phyloP scores from a whole-genome alignment of 2,888 invertebrate genomes.

The Harpalus rufipes region DNA sequence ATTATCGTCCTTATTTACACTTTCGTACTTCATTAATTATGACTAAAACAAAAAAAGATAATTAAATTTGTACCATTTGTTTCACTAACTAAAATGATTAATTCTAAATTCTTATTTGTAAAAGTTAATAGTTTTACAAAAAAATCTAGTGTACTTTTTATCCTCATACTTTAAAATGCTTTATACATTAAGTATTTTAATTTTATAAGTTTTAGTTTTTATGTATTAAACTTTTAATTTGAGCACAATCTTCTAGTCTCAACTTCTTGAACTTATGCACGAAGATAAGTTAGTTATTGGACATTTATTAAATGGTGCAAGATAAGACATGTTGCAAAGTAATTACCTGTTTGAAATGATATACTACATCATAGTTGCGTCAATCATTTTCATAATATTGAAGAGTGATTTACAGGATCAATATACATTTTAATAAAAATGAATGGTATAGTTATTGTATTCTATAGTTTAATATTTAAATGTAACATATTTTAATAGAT shows the following conservation, averaged over 20 bases:
- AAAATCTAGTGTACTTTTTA: not conserved
- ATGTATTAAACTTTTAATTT: constrained; percentile 1
- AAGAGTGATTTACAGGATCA: too few species aligned
- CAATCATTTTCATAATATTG: too few species aligned
- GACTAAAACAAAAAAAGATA: not conserved
- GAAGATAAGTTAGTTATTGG: not conserved
- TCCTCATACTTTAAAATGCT: not conserved
- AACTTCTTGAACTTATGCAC: not conserved
- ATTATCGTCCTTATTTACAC: not conserved
- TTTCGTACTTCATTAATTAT: not conserved
- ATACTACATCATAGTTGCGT: too few species aligned
- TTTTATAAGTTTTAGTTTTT: not conserved
- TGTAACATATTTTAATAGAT: too few species aligned
- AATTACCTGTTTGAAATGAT: not conserved
- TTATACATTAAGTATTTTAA: not conserved
- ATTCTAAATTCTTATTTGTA: not conserved
- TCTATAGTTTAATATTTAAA: too few species aligned
- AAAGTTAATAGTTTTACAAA: not conserved
- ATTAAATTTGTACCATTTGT: not conserved
- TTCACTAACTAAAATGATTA: not conserved
- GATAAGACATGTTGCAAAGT: not conserved
- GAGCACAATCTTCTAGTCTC: not conserved
- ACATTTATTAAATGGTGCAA: not conserved
- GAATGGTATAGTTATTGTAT: too few species aligned
- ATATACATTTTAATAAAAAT: too few species aligned